These are phyloP conservation scores for Cryptocephalus primarius DNA, from an alignment of 2,888 invertebrate genomes.

Conservation along the genomic window DNA sequence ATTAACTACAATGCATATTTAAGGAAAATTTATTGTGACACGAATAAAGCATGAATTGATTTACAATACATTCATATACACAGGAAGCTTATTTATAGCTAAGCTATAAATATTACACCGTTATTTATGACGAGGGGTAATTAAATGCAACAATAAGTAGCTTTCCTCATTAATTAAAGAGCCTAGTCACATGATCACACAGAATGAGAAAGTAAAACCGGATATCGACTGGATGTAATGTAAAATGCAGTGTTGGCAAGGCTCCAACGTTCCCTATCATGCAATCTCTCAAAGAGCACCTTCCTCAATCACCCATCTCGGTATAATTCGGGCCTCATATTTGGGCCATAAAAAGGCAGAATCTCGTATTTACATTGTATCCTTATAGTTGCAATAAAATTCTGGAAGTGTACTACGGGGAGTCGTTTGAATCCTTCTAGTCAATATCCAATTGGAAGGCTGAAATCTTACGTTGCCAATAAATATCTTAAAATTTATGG, in stretches of 20 bases:
- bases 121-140: too few relatives aligned
- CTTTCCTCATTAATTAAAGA: too few relatives aligned
- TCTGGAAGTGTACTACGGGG: constrained; percentile 20
- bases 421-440: constrained; percentile 18
- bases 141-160: too few relatives aligned
- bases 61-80: too few relatives aligned
- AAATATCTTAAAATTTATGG: constrained; percentile 14
- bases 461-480: constrained; percentile 15
- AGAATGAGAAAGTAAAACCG: too few relatives aligned
- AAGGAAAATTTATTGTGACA: too few relatives aligned
- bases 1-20: too few relatives aligned
- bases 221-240: neutral
- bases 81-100: too few relatives aligned
- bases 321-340: neutral
- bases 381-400: constrained; percentile 24
- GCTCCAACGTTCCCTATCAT: neutral
- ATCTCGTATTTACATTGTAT: constrained; percentile 17
- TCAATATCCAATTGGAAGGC: constrained; percentile 19
- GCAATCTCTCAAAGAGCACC: too few relatives aligned
- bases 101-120: too few relatives aligned
- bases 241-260: constrained; percentile 2
- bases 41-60: too few relatives aligned
- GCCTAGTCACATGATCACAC: too few relatives aligned
- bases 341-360: constrained; percentile 1
- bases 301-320: neutral